Evolutionary conservation across 1,140 invertebrate genomes (phyloP), one percentile per base, ranked within the genome.

Genomic region (Acromyrmex heyeri): DNA sequence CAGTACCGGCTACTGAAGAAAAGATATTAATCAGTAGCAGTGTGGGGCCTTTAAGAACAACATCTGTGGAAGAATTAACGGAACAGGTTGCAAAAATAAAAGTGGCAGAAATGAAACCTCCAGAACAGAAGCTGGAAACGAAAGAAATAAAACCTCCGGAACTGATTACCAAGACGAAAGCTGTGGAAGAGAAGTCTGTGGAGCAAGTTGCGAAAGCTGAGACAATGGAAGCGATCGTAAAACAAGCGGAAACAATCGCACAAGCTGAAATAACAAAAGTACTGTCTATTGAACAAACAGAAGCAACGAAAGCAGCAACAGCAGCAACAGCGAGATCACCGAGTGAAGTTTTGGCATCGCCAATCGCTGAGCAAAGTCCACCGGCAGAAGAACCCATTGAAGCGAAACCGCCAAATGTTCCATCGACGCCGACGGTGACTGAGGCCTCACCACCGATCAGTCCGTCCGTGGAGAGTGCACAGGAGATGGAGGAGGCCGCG

Each of bases 391-490:
- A 89, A 79, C 86, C 89, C 16, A 65, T 67, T 24, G 88, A 90
- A 89, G 72, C 90, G 24, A 92, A 92, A 44, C 83, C 90, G 61
- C 21, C 88, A 0, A 85, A 86, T 59, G 86, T 92, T 59, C 93
- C 94, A 27, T 87, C 83, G 8, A 94, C 93, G 12, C 94, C 94
- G 24, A 94, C 89, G 12, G 83, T 94, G 7, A 94, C 67, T 2
- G 93, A 92, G 86, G 70, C 94, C 24, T 93, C 93, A 27, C 94
- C 94, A 53, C 93, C 93, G 0, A 93, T 91, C 6, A 95, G 92
- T 91, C 92, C 79, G n/a, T 75, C 69, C n/a, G 69, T 21, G 27
- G 77, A 59, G 62, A 86, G 14, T 44, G n/a, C 61, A 12, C 72
- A 44, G 30, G 87, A 83, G 5, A n/a, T 38, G 34, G 69, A 87